Percentiles rank a stretch among this genome's conserved stretches.
Evolutionary conservation across 2,113 vertebrate species (phyloP).

Genomic region (Laticauda laticaudata): DNA sequence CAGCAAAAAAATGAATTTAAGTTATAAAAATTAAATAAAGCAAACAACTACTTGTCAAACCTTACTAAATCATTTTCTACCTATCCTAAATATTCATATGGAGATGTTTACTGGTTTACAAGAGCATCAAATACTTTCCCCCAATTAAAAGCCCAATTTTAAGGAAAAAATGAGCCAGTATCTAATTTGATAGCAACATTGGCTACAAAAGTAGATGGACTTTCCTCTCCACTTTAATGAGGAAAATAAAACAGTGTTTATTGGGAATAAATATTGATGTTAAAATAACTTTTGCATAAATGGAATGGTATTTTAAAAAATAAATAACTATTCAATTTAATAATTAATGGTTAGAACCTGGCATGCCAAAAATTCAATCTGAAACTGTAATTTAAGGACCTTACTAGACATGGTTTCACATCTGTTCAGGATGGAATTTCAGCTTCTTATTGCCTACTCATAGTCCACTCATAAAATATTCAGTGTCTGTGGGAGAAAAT

Average conservation of each 20-base stretch:
- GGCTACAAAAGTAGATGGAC: not conserved
- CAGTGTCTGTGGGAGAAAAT: not conserved
- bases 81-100: not conserved
- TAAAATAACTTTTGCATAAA: not conserved
- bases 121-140: not conserved
- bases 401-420: not conserved
- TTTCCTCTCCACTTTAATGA: not conserved
- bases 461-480: not conserved
- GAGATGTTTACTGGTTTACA: not conserved
- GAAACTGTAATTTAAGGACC: not conserved
- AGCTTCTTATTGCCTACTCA: not conserved
- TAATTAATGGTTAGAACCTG: not conserved
- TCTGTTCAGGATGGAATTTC: not conserved
- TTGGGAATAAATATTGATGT: not conserved
- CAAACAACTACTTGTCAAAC: not conserved
- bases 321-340: not conserved
- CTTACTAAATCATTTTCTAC: not conserved
- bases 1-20: not conserved
- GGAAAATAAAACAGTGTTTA: not conserved
- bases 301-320: not conserved
- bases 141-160: not conserved
- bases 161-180: not conserved
- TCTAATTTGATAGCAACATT: not conserved
- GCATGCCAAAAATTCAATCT: not conserved
- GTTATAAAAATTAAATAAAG: not conserved